Conservation (phyloP, 2,113 vertebrate species). For the Neopipo cinnamomea region DNA sequence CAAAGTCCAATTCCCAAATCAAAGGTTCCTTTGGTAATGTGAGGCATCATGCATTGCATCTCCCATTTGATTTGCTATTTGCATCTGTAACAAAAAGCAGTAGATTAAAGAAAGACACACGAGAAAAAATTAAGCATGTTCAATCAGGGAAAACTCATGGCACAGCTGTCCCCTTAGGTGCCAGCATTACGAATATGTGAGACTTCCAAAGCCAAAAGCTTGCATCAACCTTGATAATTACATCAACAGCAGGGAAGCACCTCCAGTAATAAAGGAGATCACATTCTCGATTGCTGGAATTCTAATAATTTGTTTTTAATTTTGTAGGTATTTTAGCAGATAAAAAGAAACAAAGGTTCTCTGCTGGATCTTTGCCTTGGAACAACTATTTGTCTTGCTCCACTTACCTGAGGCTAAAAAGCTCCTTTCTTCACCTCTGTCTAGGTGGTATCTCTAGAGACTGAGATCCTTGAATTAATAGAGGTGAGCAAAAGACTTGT, state of each 20-base stretch:
- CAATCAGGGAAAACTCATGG: not conserved
- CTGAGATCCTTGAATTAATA: not conserved
- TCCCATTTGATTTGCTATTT: not conserved
- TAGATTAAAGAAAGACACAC: not conserved
- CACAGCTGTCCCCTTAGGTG: not conserved
- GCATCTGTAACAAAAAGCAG: not conserved
- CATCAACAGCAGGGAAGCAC: not conserved
- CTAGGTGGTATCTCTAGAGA: slow-evolving; percentile 31
- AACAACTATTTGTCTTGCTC: not conserved
- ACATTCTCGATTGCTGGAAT: slow-evolving; percentile 41
- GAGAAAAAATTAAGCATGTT: not conserved
- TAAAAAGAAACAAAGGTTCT: slow-evolving; percentile 59
- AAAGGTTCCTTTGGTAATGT: not conserved
- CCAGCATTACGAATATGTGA: not conserved
- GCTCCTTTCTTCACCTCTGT: slow-evolving; percentile 45
- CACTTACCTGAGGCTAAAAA: not conserved
- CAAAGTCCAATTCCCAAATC: not conserved
- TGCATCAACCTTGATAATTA: not conserved
- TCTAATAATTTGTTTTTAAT: slow-evolving; percentile 49
- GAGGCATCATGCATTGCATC: not conserved
- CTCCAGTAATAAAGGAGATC: slow-evolving; percentile 16
- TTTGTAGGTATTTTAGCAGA: slow-evolving; percentile 42
- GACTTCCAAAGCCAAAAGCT: slow-evolving; percentile 8
- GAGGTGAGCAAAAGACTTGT: not conserved
- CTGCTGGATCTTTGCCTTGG: slow-evolving; percentile 33